Base-by-base conservation (phyloP, 2,888 invertebrate genomes). In the Willowsia nigromaculata region DNA sequence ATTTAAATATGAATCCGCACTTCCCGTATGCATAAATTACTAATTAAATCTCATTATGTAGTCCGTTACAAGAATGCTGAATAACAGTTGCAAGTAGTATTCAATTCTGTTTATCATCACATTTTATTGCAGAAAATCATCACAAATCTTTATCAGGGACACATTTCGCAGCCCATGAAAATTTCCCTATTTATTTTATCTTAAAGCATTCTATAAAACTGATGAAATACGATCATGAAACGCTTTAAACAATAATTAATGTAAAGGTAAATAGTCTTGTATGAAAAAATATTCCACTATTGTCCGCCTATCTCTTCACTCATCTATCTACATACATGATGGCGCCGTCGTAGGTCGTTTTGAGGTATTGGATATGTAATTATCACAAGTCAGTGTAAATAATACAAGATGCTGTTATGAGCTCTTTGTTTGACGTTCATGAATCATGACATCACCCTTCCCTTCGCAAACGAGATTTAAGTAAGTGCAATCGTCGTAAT, bases 21-120 rank as follows among this genome's bases (percentile, higher is more conserved):
- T 71, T 83, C 30, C 65, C 43, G 83, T 68, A n/a, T 53, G n/a
- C n/a, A n/a, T n/a, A n/a, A 71, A 71, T 71, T 71, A 82, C 27
- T 81, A 30, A 81, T n/a, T n/a, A n/a, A n/a, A 62, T 15, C 74
- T 43, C 47, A 47, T 74, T 47, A n/a, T 40, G 18, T 3, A n/a
- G 65, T 40, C 65, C 50, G 50, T 53, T 18, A 33, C 50, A n/a
- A 50, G 9, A 50, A 76, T 27, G 18, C 30, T 13, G 71, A 74
- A 25, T 74, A 74, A 9, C 40, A 43, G 15, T n/a, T 15, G 7
- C 15, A 33, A 33, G 37, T 56, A 25, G 18, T 7, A 25, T 0
- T 22, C 9, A 56, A 25, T 22, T 56, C 5, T 56, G 22, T 18
- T 18, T 56, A 7, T 11, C 13, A 25, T 13, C 56, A 9, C 13